A percentile compares a stretch with the other conserved stretches of the same genome.
Evolutionary conservation across 2,888 invertebrate species (phyloP).

Genomic region (Lymantria monacha): DNA sequence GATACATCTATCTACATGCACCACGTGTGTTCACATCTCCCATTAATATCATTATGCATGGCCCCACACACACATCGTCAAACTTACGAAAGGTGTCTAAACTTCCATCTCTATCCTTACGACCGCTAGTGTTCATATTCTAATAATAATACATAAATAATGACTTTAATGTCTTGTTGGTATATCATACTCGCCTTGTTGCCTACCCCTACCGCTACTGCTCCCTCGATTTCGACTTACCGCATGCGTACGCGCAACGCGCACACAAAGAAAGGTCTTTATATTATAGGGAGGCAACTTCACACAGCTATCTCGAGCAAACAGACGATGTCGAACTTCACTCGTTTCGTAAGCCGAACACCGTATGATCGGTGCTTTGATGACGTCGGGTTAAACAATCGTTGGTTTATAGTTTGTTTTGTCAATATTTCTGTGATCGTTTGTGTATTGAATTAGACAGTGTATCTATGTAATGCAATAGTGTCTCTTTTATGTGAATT

Average conservation of each 20-base stretch:
- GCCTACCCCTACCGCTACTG: too few relatives aligned
- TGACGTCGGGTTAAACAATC: constrained; percentile 68
- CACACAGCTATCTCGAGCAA: constrained; percentile 54
- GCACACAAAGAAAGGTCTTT: constrained; percentile 42
- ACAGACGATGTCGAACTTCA: constrained; percentile 58
- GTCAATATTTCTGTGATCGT: constrained; percentile 61
- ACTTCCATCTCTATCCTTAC: too few relatives aligned
- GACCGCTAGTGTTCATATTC: too few relatives aligned
- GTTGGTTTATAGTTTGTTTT: constrained; percentile 64
- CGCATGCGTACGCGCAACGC: constrained; percentile 37
- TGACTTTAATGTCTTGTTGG: too few relatives aligned
- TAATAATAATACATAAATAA: too few relatives aligned
- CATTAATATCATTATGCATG: too few relatives aligned
- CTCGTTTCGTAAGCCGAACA: constrained; percentile 52
- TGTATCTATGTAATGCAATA: constrained; percentile 35
- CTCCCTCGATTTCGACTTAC: too few relatives aligned
- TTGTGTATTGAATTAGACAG: constrained; percentile 36
- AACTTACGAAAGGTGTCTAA: too few relatives aligned
- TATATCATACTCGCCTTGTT: too few relatives aligned
- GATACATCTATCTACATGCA: too few relatives aligned
- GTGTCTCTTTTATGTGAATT: constrained; percentile 25
- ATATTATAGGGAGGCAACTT: constrained; percentile 57
- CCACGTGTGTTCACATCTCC: too few relatives aligned
- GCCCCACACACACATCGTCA: too few relatives aligned
- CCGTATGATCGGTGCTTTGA: constrained; percentile 63